A percentile compares a stretch with the other conserved stretches of the same genome.
Conservation (phyloP, 1,140 invertebrate genomes). For the Colletes latitarsis region DNA sequence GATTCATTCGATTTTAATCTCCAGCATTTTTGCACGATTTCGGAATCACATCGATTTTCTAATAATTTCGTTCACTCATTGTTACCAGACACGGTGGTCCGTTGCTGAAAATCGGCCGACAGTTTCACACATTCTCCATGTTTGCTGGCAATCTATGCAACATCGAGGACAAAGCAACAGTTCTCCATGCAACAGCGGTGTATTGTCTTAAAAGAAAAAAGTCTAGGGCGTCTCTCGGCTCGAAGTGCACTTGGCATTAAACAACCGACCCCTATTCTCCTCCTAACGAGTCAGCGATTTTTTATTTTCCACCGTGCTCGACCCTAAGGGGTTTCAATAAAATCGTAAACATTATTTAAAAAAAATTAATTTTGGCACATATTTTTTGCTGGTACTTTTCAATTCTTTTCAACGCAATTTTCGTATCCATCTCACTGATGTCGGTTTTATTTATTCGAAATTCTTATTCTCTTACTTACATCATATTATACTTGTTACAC, state of each 20-base stretch:
- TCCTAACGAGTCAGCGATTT: conserved; percentile 54
- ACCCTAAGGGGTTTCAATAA: background rate
- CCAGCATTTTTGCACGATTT: background rate
- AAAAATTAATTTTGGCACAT: background rate
- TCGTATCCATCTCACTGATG: background rate
- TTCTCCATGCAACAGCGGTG: conserved; percentile 54
- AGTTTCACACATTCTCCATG: conserved; percentile 4
- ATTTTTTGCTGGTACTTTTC: background rate
- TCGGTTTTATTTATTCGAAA: background rate
- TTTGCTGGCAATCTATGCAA: conserved; percentile 17
- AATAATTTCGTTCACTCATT: background rate
- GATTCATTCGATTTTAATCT: background rate
- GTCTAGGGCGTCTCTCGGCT: conserved; percentile 49
- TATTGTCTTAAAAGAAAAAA: conserved; percentile 60
- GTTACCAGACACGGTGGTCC: background rate
- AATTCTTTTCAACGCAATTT: background rate
- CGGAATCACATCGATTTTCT: background rate
- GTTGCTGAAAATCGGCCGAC: background rate
- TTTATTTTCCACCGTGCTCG: background rate
- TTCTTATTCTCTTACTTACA: background rate
- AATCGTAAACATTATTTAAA: conserved; percentile 2
- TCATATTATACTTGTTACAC: no score
- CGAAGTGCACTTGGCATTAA: conserved; percentile 65
- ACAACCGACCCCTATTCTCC: conserved; percentile 54
- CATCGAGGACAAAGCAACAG: conserved; percentile 55